Percentiles rank a stretch among this genome's conserved stretches.
phyloP scores from a whole-genome alignment of 2,113 vertebrate species.

The Scatophagus argus region DNA sequence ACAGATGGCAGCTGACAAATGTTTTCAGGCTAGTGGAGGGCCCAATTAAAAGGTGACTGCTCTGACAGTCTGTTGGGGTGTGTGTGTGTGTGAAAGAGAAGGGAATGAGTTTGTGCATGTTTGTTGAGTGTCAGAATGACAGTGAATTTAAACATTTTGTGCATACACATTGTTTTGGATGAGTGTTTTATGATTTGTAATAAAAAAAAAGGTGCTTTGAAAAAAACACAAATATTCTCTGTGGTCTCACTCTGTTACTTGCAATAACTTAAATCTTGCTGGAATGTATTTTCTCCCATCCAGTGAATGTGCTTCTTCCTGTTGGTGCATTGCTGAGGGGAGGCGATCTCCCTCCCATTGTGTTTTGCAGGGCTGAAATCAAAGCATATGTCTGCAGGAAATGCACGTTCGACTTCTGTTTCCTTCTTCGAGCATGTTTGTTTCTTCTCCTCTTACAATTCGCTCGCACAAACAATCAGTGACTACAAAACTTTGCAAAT shows the following conservation, averaged over 20 bases:
- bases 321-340: slow-evolving; percentile 63
- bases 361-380: slow-evolving; percentile 73
- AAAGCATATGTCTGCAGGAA: slow-evolving; percentile 83
- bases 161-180: slow-evolving; percentile 60
- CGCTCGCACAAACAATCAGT: slow-evolving; percentile 43
- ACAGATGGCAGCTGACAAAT: slow-evolving; percentile 87
- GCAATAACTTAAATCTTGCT: slow-evolving; percentile 28
- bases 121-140: slow-evolving; percentile 19
- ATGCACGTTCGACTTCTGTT: slow-evolving; percentile 73
- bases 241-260: slow-evolving; percentile 49
- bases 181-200: slow-evolving; percentile 74
- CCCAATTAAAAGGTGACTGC: slow-evolving; percentile 81
- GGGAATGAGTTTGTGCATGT: slow-evolving; percentile 40
- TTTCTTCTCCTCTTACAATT: slow-evolving; percentile 50
- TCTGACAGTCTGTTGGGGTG: slow-evolving; percentile 65
- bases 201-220: slow-evolving; percentile 68
- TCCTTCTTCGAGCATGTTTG: slow-evolving; percentile 57
- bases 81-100: slow-evolving; percentile 43
- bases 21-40: slow-evolving; percentile 69
- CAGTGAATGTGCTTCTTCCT: slow-evolving; percentile 77
- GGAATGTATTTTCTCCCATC: slow-evolving; percentile 78
- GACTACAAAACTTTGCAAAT: slow-evolving; percentile 49
- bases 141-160: slow-evolving; percentile 65
- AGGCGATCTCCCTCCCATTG: slow-evolving; percentile 76
- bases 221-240: slow-evolving; percentile 12